A percentile compares a stretch with the other conserved stretches of the same genome.
Conservation (phyloP, 2,888 invertebrate species). For the Thyatira batis region DNA sequence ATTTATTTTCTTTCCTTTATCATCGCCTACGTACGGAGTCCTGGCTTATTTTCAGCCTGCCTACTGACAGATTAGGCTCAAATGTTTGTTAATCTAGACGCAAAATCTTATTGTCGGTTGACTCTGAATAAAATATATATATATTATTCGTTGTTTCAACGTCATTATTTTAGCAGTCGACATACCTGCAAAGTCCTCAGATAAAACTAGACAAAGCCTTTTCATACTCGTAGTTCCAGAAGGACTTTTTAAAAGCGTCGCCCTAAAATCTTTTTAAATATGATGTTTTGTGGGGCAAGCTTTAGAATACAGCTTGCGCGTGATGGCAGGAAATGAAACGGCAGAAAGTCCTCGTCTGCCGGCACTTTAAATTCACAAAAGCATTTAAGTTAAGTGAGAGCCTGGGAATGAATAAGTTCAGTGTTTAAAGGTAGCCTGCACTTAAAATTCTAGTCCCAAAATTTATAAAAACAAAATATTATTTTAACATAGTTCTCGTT, state of each 20-base stretch:
- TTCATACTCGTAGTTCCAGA: background rate
- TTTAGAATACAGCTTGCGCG: slow-evolving; percentile 20
- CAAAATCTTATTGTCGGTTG: too few relatives aligned
- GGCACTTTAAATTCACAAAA: slow-evolving; percentile 7
- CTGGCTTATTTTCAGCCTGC: too few relatives aligned
- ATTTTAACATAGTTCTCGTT: too few relatives aligned
- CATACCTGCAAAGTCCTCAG: background rate
- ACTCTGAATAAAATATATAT: background rate
- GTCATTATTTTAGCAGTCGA: background rate
- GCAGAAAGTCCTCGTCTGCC: slow-evolving; percentile 5
- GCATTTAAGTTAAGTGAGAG: background rate
- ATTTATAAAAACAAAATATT: slow-evolving; percentile 1
- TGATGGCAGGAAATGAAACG: background rate
- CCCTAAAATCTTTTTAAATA: slow-evolving; percentile 7
- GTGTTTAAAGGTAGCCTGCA: slow-evolving; percentile 1
- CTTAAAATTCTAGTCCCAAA: slow-evolving; percentile 7
- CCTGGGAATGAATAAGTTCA: background rate
- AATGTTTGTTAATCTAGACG: too few relatives aligned
- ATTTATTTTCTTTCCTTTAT: too few relatives aligned
- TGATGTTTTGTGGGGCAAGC: slow-evolving; percentile 28
- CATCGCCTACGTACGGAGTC: too few relatives aligned
- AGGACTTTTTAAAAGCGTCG: background rate
- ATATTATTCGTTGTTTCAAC: background rate
- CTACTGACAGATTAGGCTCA: too few relatives aligned
- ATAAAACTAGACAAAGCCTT: background rate